Conservation (phyloP, 2,888 invertebrate species). For the Microctonus aethiopoides region DNA sequence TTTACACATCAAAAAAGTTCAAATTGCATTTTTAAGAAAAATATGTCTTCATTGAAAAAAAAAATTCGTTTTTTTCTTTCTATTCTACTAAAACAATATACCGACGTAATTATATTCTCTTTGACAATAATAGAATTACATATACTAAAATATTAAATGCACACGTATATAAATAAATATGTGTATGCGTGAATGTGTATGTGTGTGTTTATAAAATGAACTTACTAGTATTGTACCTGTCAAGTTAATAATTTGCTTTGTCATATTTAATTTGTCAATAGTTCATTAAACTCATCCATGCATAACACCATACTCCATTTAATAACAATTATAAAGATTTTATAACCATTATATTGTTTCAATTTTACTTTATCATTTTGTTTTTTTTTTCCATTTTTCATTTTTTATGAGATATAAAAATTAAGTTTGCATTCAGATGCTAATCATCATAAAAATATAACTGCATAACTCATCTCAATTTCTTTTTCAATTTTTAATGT, state of each 20-base stretch:
- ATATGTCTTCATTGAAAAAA: neutral
- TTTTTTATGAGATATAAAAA: neutral
- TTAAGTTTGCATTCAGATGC: conserved; percentile 9
- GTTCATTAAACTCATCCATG: neutral
- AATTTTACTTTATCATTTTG: too few relatives aligned
- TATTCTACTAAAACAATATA: neutral
- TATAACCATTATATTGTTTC: too few relatives aligned
- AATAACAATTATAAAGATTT: neutral
- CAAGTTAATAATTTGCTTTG: conserved; percentile 8
- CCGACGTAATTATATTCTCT: neutral
- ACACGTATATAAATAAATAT: too few relatives aligned
- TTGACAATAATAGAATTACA: neutral
- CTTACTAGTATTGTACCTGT: conserved; percentile 31
- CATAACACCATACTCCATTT: neutral
- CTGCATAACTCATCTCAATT: neutral
- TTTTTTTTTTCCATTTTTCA: neutral
- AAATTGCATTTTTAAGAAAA: neutral
- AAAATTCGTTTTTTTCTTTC: neutral
- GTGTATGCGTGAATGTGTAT: neutral
- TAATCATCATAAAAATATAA: conserved; percentile 11
- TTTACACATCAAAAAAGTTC: neutral
- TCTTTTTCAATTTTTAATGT: neutral
- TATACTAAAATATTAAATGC: too few relatives aligned
- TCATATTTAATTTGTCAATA: neutral
- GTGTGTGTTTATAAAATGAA: neutral